Evolutionary conservation across 2,888 invertebrate genomes (phyloP), one percentile per base, ranked within the genome.

Genomic region (Melinaea menophilus): DNA sequence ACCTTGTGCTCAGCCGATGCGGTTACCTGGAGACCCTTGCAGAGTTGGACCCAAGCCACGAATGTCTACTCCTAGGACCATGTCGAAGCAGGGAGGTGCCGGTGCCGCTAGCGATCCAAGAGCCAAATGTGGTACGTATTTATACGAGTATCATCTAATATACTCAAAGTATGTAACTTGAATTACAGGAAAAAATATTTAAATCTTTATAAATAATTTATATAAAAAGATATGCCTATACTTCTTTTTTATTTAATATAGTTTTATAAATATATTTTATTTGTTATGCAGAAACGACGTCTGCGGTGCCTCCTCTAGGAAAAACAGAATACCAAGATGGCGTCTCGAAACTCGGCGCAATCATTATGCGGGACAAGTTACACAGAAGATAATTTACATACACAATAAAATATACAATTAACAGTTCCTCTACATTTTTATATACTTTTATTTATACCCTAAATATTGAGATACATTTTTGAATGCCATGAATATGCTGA

Each of bases 311-410:
- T 3, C 90, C 92, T 2, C 76, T 90, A 22, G 92, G 92, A 72
- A 89, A 86, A 67, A 91, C 92, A 0, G 94, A 94, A 77, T 94
- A 94, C 77, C 92, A 93, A 74, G 94, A 94, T 66, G 90, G 88
- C 0, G 92, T 94, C 12, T 92, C 92, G 1, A 92, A 92, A 73
- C 84, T 93, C 2, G 94, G 93, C 2, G 89, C 86, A 4, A 85
- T 92, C 68, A 94, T 94, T 58, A 92, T 94, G 80, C 85, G 91
- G 2, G 92, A 92, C 77, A 92, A 91, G 68, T 75, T 93, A 41
- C 93, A 93, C 70, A 75, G 88, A 59, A 80, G 71, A 75, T 84
- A 61, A 61, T n/a, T 37, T 33, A 58, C n/a, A 34, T 46, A 56
- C 11, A 59, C 46, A 11, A 3, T 12, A 46, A 12, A 7, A 37